Evolutionary conservation across 2,113 vertebrate species (phyloP).

Genomic region (Bos indicus): DNA sequence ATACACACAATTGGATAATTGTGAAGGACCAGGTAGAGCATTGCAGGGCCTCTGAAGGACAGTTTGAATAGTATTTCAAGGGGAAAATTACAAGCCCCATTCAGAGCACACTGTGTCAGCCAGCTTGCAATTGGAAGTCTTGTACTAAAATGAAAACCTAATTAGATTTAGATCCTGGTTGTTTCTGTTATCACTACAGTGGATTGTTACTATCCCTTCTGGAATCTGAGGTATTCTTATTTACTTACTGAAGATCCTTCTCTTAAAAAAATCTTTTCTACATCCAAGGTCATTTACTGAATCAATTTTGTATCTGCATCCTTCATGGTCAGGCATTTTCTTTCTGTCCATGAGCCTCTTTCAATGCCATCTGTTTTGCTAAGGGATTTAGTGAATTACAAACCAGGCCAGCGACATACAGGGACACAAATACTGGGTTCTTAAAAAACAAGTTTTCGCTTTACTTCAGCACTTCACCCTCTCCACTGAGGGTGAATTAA

Average conservation of each 20-base stretch:
- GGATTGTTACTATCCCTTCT: not conserved
- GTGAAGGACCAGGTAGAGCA: not conserved
- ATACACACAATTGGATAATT: not conserved
- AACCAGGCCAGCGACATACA: not conserved
- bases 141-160: constrained; percentile 21
- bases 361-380: constrained; percentile 1
- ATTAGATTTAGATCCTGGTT: constrained; percentile 22
- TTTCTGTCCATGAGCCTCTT: not conserved
- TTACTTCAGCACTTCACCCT: not conserved
- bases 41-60: not conserved
- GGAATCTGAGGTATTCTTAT: not conserved
- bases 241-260: not conserved
- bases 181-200: not conserved
- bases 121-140: not conserved
- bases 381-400: constrained; percentile 23
- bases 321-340: not conserved
- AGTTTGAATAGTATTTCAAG: not conserved
- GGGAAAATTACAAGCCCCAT: not conserved
- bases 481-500: not conserved
- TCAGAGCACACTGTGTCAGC: not conserved
- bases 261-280: not conserved
- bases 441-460: constrained; percentile 12
- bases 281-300: not conserved
- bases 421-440: not conserved
- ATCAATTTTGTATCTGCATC: not conserved